These are phyloP conservation scores for Drosophila triauraria DNA, from an alignment of 1,140 invertebrate genomes.

Conservation along the genomic window DNA sequence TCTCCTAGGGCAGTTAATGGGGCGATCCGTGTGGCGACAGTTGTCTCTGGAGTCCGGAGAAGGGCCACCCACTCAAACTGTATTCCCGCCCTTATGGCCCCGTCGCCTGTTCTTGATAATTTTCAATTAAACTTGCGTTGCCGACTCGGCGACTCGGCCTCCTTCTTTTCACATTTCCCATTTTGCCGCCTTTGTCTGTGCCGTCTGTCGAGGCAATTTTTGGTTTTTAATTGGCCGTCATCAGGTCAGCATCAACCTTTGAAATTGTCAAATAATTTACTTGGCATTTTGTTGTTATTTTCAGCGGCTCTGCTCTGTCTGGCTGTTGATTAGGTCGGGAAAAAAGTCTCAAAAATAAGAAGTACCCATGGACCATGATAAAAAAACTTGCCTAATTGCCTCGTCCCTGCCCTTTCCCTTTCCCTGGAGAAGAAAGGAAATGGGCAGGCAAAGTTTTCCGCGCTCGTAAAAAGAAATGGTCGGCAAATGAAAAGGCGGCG, in stretches of 20 bases:
- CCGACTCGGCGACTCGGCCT: neutral
- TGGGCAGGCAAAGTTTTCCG: constrained; percentile 34
- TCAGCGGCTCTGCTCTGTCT: neutral
- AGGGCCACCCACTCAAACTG: neutral
- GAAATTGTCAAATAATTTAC: constrained; percentile 67
- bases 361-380: neutral
- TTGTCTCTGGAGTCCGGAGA: constrained; percentile 7
- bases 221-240: constrained; percentile 64
- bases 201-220: constrained; percentile 52
- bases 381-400: constrained; percentile 69
- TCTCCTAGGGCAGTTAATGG: constrained; percentile 43
- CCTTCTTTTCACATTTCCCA: neutral
- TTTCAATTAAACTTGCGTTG: constrained; percentile 62
- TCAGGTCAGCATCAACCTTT: constrained; percentile 60
- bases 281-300: constrained; percentile 28
- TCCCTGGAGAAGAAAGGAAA: constrained; percentile 9
- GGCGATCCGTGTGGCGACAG: constrained; percentile 30
- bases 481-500: constrained; percentile 48
- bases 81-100: constrained; percentile 22
- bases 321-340: constrained; percentile 59
- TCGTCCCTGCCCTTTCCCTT: neutral
- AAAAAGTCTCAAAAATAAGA: constrained; percentile 11
- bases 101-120: constrained; percentile 42
- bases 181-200: constrained; percentile 14
- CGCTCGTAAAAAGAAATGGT: constrained; percentile 47